These are phyloP conservation scores for Periplaneta americana DNA, from an alignment of 1,140 invertebrate genomes.

Conservation along the genomic window DNA sequence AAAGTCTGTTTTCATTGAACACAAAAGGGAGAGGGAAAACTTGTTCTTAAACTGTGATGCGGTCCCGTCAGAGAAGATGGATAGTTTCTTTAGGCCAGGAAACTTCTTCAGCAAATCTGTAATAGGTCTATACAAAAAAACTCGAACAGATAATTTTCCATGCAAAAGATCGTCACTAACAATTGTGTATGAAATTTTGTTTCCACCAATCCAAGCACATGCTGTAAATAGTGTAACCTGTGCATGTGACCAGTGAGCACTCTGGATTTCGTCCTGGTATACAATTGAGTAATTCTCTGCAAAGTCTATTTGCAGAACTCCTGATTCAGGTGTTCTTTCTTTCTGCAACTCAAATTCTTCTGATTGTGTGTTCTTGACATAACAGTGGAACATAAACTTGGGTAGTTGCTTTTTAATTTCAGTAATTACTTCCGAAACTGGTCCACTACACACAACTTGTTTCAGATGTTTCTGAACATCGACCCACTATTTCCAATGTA, in stretches of 20 bases:
- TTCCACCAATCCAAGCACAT: not conserved
- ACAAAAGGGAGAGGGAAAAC: slow-evolving; percentile 19
- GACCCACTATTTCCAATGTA: no score
- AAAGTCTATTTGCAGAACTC: not conserved
- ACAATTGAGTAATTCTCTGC: not conserved
- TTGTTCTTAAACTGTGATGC: slow-evolving; percentile 28
- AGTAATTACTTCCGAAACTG: no score
- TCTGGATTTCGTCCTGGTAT: not conserved
- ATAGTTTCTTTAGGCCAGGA: not conserved
- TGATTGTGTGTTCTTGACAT: no score
- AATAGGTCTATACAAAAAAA: not conserved
- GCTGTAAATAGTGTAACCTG: not conserved
- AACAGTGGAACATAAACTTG: no score
- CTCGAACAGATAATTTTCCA: not conserved
- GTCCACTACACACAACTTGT: no score
- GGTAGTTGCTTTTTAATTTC: no score
- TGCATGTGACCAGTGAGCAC: not conserved
- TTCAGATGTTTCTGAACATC: no score
- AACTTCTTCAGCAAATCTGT: not conserved
- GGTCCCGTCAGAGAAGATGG: slow-evolving; percentile 24
- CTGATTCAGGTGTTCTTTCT: not conserved
- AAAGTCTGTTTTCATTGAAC: slow-evolving; percentile 18
- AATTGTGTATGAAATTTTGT: not conserved
- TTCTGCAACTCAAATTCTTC: no score
- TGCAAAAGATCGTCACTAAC: slow-evolving; percentile 2